A percentile compares a stretch with the other conserved stretches of the same genome.
These are phyloP conservation scores for Pristionchus japonicus DNA, from an alignment of 2,888 invertebrate species.

Conservation along the genomic window DNA sequence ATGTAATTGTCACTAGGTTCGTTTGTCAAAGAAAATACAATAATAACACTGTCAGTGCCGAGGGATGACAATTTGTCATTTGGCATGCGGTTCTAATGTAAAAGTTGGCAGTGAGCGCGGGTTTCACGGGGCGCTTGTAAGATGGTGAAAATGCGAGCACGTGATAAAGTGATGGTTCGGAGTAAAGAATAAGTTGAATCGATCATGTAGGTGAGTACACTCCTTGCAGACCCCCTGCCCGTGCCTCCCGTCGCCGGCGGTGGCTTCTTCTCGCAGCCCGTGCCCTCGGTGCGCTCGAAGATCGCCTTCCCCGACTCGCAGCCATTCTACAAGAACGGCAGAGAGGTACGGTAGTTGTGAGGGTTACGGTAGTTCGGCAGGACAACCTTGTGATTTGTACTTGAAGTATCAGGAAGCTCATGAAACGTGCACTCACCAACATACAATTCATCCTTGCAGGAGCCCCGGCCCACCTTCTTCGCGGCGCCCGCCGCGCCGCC, in stretches of 20 bases:
- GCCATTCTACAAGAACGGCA: constrained; percentile 20
- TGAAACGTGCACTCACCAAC: background rate
- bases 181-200: background rate
- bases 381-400: no score
- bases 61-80: no score
- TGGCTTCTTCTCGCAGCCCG: constrained; percentile 31
- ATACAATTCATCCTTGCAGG: background rate
- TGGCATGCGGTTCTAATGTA: no score
- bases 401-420: background rate
- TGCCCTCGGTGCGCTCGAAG: constrained; percentile 5
- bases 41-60: no score
- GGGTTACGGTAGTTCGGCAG: no score
- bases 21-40: no score
- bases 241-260: no score
- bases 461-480: background rate
- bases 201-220: background rate
- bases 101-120: no score
- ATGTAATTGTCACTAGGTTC: no score
- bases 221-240: background rate
- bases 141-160: background rate
- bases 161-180: no score
- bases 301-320: constrained; percentile 32
- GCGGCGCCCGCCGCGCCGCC: background rate
- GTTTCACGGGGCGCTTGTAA: background rate
- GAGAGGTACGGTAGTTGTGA: no score